phyloP scores from a whole-genome alignment of 2,113 vertebrate genomes.

The Eolophus roseicapilla region DNA sequence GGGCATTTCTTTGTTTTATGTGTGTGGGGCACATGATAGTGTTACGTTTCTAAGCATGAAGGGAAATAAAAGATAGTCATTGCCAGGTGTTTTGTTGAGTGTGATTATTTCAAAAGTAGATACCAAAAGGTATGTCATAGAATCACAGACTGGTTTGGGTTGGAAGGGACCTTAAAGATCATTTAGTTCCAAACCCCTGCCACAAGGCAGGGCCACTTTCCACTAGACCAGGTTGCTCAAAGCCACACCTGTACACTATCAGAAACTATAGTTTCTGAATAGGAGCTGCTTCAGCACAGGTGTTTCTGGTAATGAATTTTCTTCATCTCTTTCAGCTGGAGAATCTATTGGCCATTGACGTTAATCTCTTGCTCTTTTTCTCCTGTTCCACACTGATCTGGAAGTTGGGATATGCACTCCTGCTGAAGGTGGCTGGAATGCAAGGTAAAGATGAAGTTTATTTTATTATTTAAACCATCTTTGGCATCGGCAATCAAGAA shows the following conservation, averaged over 20 bases:
- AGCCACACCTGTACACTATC: neutral
- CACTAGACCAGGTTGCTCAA: neutral
- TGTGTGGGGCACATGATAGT: rapidly evolving
- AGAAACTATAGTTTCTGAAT: neutral
- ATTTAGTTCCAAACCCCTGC: neutral
- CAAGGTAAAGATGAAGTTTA: neutral
- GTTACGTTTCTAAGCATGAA: neutral
- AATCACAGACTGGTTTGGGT: neutral
- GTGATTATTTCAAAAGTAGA: neutral
- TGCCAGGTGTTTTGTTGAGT: neutral
- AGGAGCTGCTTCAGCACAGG: neutral
- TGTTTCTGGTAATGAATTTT: neutral
- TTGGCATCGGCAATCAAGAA: neutral
- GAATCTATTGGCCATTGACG: neutral
- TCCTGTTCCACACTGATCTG: neutral
- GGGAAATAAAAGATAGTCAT: neutral
- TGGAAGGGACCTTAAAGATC: neutral
- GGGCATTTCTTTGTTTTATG: neutral
- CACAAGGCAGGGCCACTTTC: neutral
- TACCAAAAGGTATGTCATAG: neutral
- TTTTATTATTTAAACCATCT: neutral
- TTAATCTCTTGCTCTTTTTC: neutral
- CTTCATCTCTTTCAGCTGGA: neutral
- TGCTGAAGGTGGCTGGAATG: neutral
- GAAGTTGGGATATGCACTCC: neutral